Conservation (phyloP, 2,797 vertebrate species). For the Setipinna tenuifilis region DNA sequence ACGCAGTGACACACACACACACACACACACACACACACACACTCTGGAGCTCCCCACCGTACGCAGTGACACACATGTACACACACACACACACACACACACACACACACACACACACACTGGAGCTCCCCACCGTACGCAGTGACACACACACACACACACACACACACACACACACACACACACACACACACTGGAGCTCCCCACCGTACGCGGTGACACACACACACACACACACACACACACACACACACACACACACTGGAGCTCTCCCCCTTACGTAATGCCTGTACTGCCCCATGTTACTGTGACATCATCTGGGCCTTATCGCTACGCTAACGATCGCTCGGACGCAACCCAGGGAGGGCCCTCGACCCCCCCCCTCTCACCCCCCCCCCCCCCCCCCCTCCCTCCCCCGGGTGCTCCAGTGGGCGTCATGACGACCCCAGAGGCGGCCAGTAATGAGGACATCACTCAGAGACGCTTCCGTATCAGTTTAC, state of each 20-base stretch:
- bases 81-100: too few relatives aligned
- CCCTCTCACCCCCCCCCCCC: neutral
- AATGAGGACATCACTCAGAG: neutral
- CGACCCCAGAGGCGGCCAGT: neutral
- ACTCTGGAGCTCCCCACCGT: too few relatives aligned
- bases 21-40: too few relatives aligned
- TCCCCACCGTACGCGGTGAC: too few relatives aligned
- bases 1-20: too few relatives aligned
- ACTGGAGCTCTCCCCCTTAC: neutral
- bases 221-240: neutral
- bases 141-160: neutral
- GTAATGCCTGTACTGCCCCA: neutral
- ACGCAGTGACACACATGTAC: too few relatives aligned
- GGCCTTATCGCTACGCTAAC: neutral
- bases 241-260: neutral
- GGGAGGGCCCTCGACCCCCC: neutral
- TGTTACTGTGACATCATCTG: neutral
- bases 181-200: neutral
- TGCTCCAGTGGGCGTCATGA: neutral
- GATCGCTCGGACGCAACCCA: neutral
- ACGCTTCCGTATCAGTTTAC: neutral
- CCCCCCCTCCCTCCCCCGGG: neutral
- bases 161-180: neutral
- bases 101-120: too few relatives aligned
- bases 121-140: too few relatives aligned